A percentile compares a stretch with the other conserved stretches of the same genome.
phyloP scores from a whole-genome alignment of 2,888 invertebrate species.

The Ochropacha duplaris region DNA sequence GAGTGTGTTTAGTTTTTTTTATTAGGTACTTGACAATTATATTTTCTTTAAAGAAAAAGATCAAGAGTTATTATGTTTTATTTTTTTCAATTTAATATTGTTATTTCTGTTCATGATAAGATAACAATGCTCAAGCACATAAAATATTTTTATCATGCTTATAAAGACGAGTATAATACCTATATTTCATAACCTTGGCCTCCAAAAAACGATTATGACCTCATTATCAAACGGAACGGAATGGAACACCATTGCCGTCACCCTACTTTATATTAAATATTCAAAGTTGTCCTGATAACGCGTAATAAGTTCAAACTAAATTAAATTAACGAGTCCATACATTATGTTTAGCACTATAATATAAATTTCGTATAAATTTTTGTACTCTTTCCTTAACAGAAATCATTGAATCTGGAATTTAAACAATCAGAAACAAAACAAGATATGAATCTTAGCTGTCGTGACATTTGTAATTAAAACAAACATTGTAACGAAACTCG shows the following conservation, averaged over 20 bases:
- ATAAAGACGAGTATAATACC: too few species aligned
- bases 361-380: too few species aligned
- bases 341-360: too few species aligned
- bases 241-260: conserved; percentile 13
- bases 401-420: background rate
- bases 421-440: background rate
- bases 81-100: too few species aligned
- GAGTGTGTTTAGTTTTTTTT: too few species aligned
- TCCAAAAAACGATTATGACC: conserved; percentile 31
- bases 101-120: background rate
- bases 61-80: too few species aligned
- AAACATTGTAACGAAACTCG: conserved; percentile 46
- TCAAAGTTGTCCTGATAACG: background rate
- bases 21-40: too few species aligned
- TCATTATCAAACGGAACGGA: conserved; percentile 26
- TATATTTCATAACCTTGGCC: background rate
- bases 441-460: background rate
- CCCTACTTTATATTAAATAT: conserved; percentile 14
- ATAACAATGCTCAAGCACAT: too few species aligned
- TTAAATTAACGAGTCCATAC: too few species aligned
- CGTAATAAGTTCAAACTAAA: background rate
- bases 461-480: conserved; percentile 38
- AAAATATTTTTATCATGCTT: too few species aligned
- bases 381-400: background rate
- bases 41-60: too few species aligned